Percentiles rank a stretch among this genome's conserved stretches.
Evolutionary conservation across 2,888 invertebrate species (phyloP).

Genomic region (Caenorhabditis sinica): DNA sequence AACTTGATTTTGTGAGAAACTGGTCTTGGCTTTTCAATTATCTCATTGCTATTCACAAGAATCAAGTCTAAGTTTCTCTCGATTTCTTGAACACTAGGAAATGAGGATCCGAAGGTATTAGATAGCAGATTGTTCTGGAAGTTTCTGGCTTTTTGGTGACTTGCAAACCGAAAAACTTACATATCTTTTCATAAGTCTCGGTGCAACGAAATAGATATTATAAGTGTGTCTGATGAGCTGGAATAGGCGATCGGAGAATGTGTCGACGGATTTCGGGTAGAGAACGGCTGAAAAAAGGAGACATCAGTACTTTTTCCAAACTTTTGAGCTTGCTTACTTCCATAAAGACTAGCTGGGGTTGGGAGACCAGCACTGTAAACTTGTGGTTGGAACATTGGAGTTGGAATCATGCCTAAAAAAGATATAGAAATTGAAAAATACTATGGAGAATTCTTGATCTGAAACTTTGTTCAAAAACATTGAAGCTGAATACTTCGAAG

Average conservation of each 20-base stretch:
- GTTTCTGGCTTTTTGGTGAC: background rate
- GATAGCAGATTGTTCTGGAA: constrained; percentile 43
- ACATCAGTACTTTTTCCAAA: background rate
- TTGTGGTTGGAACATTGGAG: constrained; percentile 61
- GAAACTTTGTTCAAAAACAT: background rate
- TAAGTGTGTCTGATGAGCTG: constrained; percentile 56
- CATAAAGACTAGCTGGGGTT: constrained; percentile 57
- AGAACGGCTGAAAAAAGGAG: constrained; percentile 37
- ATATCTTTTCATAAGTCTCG: constrained; percentile 32
- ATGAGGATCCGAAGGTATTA: constrained; percentile 37
- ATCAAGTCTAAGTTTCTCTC: constrained; percentile 57
- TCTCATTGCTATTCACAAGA: constrained; percentile 76
- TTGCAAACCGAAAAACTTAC: background rate
- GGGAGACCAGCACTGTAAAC: constrained; percentile 58
- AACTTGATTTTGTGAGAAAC: constrained; percentile 75
- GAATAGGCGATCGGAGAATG: constrained; percentile 36
- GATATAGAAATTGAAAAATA: no score
- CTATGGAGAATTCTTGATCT: no score
- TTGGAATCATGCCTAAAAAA: constrained; percentile 56
- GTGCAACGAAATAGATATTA: constrained; percentile 39
- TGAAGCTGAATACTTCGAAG: no score
- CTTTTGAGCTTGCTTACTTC: constrained; percentile 13
- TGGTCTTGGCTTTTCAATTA: constrained; percentile 76
- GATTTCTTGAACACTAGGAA: constrained; percentile 52
- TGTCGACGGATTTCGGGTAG: constrained; percentile 33